Base-by-base conservation (phyloP, 2,888 invertebrate genomes). In the Chrysomela aeneicollis region DNA sequence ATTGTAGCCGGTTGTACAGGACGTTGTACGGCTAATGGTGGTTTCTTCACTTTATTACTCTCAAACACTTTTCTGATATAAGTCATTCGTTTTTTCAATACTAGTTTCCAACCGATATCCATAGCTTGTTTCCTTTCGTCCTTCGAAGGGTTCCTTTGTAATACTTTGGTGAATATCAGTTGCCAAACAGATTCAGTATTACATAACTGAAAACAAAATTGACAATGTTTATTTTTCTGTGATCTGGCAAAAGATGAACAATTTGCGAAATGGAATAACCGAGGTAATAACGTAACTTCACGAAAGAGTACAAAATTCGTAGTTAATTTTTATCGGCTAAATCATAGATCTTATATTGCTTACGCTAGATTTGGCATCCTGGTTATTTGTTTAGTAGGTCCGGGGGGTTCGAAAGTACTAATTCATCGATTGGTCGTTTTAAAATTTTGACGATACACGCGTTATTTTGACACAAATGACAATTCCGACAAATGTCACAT, bases 101-200 rank as follows among this genome's bases (percentile, higher is more conserved):
- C 61, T 17, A 70, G 68, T 54, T 61, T 73, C 73, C 73, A 74
- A 17, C 66, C 61, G 15, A 37, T 61, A 15, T 73, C 73, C 1
- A 66, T 50, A 2, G 73, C 71, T 54, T 68, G 59, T 46, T 54
- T 37, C 15, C 66, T 64, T 50, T 74, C 74, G 30, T 73, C 71
- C 1, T 53, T 60, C n/a, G 74, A 73, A 8, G 73, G 74, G 0
- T 0, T 1, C 51, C 71, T 64, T 15, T 51, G 59, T 18, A 73
- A 54, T 15, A 66, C 63, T 59, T 73, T 73, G 3, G 32, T 62
- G 35, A 74, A 74, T 37, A 73, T 61, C 35, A 71, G 10, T 4
- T 54, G 54, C 74, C 73, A 74, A 9, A 73, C 67, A 12, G 57
- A 51, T 10, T 73, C 71, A 19, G 69, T 61, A 55, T 74, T 70